Evolutionary conservation across 2,888 invertebrate species (phyloP).

Genomic region (Atethmia centrago): DNA sequence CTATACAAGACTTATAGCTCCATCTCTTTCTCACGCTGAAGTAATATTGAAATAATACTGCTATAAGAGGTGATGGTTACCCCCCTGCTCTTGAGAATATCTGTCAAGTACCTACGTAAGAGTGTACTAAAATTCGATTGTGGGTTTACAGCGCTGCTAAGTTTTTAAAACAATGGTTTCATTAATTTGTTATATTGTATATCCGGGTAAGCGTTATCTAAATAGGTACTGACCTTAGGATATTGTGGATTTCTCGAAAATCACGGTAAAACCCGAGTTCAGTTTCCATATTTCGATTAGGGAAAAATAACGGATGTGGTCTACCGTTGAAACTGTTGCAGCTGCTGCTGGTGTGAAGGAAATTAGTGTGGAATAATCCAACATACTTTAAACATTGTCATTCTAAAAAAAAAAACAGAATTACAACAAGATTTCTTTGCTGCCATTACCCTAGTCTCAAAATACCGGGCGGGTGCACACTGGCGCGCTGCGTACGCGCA

Average conservation of each 20-base stretch:
- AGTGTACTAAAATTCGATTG: conserved; percentile 1
- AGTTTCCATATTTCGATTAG: conserved; percentile 14
- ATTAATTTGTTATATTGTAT: not conserved
- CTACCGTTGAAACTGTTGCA: not conserved
- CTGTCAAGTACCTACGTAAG: not conserved
- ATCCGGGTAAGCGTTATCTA: conserved; percentile 1
- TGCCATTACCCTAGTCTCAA: conserved; percentile 79
- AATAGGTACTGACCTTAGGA: not conserved
- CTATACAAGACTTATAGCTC: no score
- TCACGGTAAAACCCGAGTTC: not conserved
- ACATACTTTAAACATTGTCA: no score
- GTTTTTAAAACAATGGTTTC: conserved; percentile 14
- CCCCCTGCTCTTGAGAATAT: no score
- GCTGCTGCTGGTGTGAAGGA: not conserved
- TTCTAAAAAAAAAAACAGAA: no score
- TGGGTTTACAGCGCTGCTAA: not conserved
- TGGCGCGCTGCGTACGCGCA: conserved; percentile 68
- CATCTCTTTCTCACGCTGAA: no score
- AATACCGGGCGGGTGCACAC: conserved; percentile 79
- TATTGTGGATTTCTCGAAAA: conserved; percentile 20
- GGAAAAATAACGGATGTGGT: conserved; percentile 18
- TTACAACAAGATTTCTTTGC: conserved; percentile 61
- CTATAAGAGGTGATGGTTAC: no score
- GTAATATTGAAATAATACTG: no score
- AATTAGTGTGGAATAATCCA: no score